These are phyloP conservation scores for Adelges cooleyi DNA, from an alignment of 1,140 invertebrate genomes.

Conservation along the genomic window DNA sequence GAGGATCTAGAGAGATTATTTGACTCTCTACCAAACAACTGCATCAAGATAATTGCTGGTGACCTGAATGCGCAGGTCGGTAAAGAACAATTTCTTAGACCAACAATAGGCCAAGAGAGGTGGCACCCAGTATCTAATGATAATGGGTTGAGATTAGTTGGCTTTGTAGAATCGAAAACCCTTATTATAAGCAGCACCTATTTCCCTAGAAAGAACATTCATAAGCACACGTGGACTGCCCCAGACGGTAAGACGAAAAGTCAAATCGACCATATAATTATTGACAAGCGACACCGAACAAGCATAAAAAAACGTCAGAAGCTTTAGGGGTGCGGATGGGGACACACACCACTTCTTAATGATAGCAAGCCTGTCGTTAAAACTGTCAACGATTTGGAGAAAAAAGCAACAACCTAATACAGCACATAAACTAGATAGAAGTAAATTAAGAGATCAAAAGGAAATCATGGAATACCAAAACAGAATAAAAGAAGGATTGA, in stretches of 20 bases:
- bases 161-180: conserved; percentile 32
- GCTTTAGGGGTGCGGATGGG: conserved; percentile 28
- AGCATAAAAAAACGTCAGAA: conserved; percentile 26
- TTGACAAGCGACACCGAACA: conserved; percentile 15
- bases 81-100: conserved; percentile 18
- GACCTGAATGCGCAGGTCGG: conserved; percentile 31
- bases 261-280: conserved; percentile 32
- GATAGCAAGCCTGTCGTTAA: conserved; percentile 15
- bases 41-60: conserved; percentile 30
- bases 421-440: not conserved
- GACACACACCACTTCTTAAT: conserved; percentile 31
- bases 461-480: not conserved
- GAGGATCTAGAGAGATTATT: conserved; percentile 18
- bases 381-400: conserved; percentile 1
- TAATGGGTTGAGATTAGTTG: conserved; percentile 31
- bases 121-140: conserved; percentile 32
- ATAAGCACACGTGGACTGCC: conserved; percentile 32
- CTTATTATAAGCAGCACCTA: conserved; percentile 31
- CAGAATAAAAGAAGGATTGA: not conserved
- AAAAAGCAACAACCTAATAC: not conserved
- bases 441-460: not conserved
- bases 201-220: conserved; percentile 33
- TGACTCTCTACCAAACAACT: conserved; percentile 25
- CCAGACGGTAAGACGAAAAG: conserved; percentile 30
- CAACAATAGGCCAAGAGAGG: conserved; percentile 36